Evolutionary conservation across 2,797 vertebrate genomes (phyloP), one percentile per base, ranked within the genome.

Genomic region (Gymnoscopelus braueri): DNA sequence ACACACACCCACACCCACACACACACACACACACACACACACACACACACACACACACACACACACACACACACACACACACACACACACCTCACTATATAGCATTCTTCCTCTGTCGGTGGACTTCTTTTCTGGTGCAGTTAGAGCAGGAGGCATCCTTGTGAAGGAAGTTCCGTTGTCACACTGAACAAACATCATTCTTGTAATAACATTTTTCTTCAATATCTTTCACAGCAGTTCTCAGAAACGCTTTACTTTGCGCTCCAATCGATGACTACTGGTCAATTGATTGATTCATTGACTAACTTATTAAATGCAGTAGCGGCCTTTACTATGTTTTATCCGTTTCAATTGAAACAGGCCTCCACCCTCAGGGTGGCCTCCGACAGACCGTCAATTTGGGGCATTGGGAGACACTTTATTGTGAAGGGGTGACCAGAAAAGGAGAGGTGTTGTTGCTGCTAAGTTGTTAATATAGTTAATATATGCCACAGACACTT

Each of bases 31-130:
- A 8, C 39, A 39, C 39, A 8, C 39, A 39, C 39, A 8, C 39
- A 39, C 39, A 2, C 39, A 24, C 59, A 48, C 15, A 57, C 35
- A 19, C 12, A 1, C 3, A 10, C 14, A n/a, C 49, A 6, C 50
- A 6, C 1, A 26, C 35, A 19, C 47, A 57, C 35, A 19, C 12
- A 1, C 3, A 10, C 14, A n/a, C 49, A 6, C 50, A 6, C 1
- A 26, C 35, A 19, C 47, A 35, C 8, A 57, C 35, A 19, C 12
- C n/a, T 67, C n/a, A 39, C 23, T 55, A 53, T 48, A 54, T 24
- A 47, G 53, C 8, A 1, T 5, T 54, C 81, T 88, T 88, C 88
- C 81, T 74, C 80, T 84, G 86, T 85, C 68, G 78, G 0, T 23
- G 9, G 4, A 4, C 0, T 69, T 74, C 69, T 72, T 71, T 68